Evolutionary conservation across 2,113 vertebrate species (phyloP), one percentile per base, ranked within the genome.

Genomic region (Arizona elegans): DNA sequence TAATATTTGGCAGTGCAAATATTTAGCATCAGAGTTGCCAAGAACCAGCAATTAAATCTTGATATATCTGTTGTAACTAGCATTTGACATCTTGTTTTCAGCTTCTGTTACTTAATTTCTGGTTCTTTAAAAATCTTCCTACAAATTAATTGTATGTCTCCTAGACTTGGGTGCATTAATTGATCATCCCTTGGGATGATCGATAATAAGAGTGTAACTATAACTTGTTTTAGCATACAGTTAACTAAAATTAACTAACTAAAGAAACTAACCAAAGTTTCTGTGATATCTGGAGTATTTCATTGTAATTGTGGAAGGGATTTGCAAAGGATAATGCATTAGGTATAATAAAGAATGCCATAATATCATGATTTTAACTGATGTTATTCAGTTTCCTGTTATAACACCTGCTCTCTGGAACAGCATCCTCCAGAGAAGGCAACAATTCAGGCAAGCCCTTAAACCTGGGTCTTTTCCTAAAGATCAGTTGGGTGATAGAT

Each of bases 1-100:
- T 70, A 92, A 90, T 56, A 65, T 62, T 93, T 90, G 55, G 75
- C 47, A 90, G 88, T 86, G 56, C 55, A 93, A 93, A 93, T 93
- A 93, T 93, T 90, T 93, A 86, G 55, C 23, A 93, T 93, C 55
- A 43, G 55, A 90, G 21, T 86, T 93, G 92, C 88, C 88, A 93
- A 86, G 47, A 90, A 62, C 75, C 47, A 90, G 55, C 86, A 81
- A 90, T 93, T 90, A 90, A 86, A 90, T 90, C 75, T 86, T 90
- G 55, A 86, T 93, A 86, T 90, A 93, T 86, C 43, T 90, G 88
- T 56, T 90, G 56, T 53, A 86, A 93, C 90, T 86, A 54, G 54
- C 53, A 62, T 56, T 93, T 90, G 75, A 90, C 75, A 93, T 87
- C 92, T 90, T 90, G 88, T 90, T 90, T 86, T 75, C 23, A 93